These are phyloP conservation scores for Diglossa brunneiventris DNA, from an alignment of 2,113 vertebrate genomes.

Conservation along the genomic window DNA sequence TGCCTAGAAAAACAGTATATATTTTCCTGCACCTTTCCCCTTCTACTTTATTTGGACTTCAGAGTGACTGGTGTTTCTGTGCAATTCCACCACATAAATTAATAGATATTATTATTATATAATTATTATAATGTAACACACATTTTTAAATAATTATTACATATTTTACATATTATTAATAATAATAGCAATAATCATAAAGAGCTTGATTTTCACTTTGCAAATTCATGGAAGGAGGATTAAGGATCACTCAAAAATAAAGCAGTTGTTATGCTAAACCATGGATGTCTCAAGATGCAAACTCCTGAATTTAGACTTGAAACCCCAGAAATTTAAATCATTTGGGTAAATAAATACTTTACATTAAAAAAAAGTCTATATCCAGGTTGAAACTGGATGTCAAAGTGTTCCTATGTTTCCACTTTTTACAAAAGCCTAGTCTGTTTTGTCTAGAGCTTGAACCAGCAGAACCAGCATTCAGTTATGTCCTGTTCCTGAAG, in stretches of 20 bases:
- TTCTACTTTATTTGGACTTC: not conserved
- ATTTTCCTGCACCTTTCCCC: not conserved
- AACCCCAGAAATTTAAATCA: not conserved
- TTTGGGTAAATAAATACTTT: not conserved
- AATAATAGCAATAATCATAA: not conserved
- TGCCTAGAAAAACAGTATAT: not conserved
- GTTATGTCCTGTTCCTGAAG: not conserved
- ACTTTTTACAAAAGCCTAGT: not conserved
- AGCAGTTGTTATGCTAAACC: not conserved
- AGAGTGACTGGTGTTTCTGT: not conserved
- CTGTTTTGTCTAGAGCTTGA: not conserved
- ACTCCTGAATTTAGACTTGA: not conserved
- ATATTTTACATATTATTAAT: not conserved
- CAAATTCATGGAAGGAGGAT: not conserved
- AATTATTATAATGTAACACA: too few species aligned
- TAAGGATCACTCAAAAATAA: not conserved
- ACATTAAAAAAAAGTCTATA: not conserved
- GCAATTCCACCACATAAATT: not conserved
- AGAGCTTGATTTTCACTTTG: not conserved
- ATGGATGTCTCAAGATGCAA: not conserved
- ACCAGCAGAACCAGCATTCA: not conserved
- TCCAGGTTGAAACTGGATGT: not conserved
- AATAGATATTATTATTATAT: not conserved
- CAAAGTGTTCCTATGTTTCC: not conserved
- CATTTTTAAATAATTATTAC: not conserved